phyloP scores from a whole-genome alignment of 2,797 vertebrate species.

The Bufotes viridis region DNA sequence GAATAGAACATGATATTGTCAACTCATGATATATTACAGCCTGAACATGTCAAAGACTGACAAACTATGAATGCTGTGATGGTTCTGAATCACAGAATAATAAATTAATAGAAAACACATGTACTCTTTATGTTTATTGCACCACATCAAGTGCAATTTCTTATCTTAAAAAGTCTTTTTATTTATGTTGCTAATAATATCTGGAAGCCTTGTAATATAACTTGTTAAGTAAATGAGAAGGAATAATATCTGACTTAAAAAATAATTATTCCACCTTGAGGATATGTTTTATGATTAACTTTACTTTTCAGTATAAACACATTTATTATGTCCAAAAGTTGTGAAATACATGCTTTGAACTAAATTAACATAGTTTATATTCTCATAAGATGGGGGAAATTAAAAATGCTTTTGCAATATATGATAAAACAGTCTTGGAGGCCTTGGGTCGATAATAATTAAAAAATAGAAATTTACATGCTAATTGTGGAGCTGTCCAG shows the following conservation, averaged over 20 bases:
- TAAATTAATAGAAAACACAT: not conserved
- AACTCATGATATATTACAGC: not conserved
- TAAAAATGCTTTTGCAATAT: not conserved
- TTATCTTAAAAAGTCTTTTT: not conserved
- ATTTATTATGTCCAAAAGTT: conserved; percentile 21
- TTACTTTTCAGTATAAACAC: not conserved
- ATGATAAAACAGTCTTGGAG: not conserved
- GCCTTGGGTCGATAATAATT: not conserved
- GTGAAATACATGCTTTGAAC: not conserved
- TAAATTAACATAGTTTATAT: conserved; percentile 12
- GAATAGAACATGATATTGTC: not conserved
- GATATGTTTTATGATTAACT: conserved; percentile 6
- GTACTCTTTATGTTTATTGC: not conserved
- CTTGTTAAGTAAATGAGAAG: not conserved
- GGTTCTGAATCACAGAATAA: not conserved
- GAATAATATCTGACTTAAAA: conserved; percentile 7
- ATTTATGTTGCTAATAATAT: not conserved
- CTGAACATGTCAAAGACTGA: not conserved
- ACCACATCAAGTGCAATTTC: not conserved
- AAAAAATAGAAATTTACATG: not conserved
- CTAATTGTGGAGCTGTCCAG: conserved; percentile 40
- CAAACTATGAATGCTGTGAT: not conserved
- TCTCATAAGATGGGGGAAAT: not conserved
- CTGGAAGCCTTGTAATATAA: not conserved
- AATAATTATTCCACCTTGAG: not conserved